phyloP scores from a whole-genome alignment of 2,888 invertebrate species.

The Athalia cordata region DNA sequence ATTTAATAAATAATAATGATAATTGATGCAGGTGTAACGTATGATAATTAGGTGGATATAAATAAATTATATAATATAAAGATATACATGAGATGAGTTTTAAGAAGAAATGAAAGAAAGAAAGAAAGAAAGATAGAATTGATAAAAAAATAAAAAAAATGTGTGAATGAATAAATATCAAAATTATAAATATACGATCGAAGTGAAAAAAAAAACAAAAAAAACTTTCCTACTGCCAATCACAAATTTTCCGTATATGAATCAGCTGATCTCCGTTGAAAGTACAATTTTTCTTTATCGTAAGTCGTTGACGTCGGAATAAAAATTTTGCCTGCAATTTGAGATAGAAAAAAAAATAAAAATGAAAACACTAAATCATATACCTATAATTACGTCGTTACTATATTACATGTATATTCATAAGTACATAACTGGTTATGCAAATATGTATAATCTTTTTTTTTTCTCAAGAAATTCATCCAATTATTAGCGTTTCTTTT shows the following conservation, averaged over 20 bases:
- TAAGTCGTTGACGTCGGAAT: background rate
- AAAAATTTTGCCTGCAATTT: slow-evolving; percentile 27
- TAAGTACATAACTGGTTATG: background rate
- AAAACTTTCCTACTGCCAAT: too few relatives aligned
- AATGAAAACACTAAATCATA: background rate
- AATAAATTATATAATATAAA: too few relatives aligned
- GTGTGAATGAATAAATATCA: background rate
- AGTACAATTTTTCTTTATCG: slow-evolving; percentile 20
- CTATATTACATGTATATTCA: background rate
- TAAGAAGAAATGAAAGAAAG: too few relatives aligned
- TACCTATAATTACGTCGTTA: background rate
- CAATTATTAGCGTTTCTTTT: background rate
- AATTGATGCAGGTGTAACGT: too few relatives aligned
- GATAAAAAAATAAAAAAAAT: background rate
- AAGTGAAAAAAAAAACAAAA: background rate
- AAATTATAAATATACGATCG: background rate
- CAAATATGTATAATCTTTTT: background rate
- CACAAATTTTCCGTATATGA: slow-evolving; percentile 9
- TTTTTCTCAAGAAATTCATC: background rate
- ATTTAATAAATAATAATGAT: too few relatives aligned
- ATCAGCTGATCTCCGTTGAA: slow-evolving; percentile 28
- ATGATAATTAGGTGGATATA: too few relatives aligned
- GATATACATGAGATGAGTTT: too few relatives aligned
- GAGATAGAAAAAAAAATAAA: background rate
- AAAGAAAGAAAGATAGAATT: too few relatives aligned